These are phyloP conservation scores for Ceratitis capitata DNA, from an alignment of 1,140 invertebrate species.

Conservation along the genomic window DNA sequence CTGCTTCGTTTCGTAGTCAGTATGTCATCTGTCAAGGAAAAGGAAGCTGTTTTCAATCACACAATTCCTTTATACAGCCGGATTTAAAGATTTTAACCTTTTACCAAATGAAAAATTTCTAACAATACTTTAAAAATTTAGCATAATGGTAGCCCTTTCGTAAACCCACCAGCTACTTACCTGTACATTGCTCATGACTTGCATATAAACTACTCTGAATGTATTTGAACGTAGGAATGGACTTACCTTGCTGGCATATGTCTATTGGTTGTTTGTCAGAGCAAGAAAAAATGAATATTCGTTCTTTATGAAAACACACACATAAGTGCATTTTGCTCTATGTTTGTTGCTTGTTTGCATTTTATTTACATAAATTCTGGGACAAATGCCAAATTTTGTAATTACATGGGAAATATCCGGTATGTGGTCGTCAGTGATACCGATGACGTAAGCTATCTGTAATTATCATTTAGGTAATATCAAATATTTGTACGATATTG, in stretches of 20 bases:
- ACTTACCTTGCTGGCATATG: not conserved
- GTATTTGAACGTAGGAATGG: too few species aligned
- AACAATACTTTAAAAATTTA: too few species aligned
- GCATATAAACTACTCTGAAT: not conserved
- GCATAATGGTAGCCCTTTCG: too few species aligned
- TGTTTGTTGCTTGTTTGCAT: not conserved
- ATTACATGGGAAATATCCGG: not conserved
- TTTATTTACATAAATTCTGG: slow-evolving; percentile 24
- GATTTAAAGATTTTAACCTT: too few species aligned
- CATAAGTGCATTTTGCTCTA: not conserved
- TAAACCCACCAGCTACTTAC: not conserved
- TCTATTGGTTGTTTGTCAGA: not conserved
- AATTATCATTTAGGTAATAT: not conserved
- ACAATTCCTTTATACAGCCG: too few species aligned
- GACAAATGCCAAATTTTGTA: slow-evolving; percentile 19
- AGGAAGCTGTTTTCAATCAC: too few species aligned
- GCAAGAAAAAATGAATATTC: not conserved
- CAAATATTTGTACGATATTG: not conserved
- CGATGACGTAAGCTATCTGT: not conserved
- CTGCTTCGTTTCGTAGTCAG: too few species aligned
- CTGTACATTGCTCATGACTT: too few species aligned
- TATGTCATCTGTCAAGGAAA: too few species aligned
- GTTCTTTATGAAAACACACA: not conserved
- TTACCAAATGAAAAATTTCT: too few species aligned
- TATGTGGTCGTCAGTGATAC: not conserved